Conservation (phyloP, 2,113 vertebrate species). For the Leiothrix lutea region DNA sequence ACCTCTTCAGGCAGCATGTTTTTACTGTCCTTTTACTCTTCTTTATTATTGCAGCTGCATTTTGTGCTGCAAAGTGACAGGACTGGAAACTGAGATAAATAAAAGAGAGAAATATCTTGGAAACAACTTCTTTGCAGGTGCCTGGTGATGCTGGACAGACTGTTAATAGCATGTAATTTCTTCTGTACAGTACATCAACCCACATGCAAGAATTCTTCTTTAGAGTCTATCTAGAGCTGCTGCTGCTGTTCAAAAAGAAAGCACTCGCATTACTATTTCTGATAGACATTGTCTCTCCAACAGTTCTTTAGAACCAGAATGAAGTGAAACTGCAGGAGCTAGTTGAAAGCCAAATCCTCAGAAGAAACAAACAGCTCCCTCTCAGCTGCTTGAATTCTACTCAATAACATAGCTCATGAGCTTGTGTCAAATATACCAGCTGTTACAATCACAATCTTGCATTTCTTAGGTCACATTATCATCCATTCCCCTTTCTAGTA, state of each 20-base stretch:
- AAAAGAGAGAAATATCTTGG: neutral
- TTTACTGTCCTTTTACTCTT: neutral
- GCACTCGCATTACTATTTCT: neutral
- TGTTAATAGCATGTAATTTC: neutral
- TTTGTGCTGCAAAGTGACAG: neutral
- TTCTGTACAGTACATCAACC: neutral
- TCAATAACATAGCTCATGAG: neutral
- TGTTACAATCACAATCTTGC: neutral
- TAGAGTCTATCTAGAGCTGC: neutral
- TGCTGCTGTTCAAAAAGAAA: neutral
- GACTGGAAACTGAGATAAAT: neutral
- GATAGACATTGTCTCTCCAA: neutral
- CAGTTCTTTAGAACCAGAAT: neutral
- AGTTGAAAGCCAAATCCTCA: neutral
- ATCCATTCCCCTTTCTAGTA: neutral
- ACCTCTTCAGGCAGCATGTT: neutral
- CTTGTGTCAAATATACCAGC: constrained; percentile 3
- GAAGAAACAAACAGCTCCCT: constrained; percentile 15
- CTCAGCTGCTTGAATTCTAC: constrained; percentile 15
- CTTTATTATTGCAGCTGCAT: neutral
- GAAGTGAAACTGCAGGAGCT: neutral
- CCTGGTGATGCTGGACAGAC: neutral
- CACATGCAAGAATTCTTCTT: neutral
- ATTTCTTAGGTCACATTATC: constrained; percentile 10
- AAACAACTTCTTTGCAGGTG: neutral